Conservation (phyloP, 2,113 vertebrate genomes). For the Donacobius atricapilla region DNA sequence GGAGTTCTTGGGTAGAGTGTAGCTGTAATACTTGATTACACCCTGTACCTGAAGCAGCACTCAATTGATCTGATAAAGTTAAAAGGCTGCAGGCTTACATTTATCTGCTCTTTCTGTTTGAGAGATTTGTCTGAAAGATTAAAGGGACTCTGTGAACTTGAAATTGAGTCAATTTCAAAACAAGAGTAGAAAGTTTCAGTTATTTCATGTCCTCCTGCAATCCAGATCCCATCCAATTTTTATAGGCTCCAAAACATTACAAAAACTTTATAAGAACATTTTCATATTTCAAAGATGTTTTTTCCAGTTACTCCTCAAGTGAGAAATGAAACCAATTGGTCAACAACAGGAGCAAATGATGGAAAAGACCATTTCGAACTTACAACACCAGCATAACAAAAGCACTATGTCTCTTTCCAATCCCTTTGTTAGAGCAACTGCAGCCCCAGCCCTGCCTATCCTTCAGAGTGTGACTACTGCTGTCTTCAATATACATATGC, state of each 20-base stretch:
- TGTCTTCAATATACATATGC: background rate
- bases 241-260: background rate
- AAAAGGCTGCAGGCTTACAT: constrained; percentile 19
- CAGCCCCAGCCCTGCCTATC: background rate
- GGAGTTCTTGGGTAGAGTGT: background rate
- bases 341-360: background rate
- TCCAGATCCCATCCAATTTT: background rate
- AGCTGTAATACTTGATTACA: constrained; percentile 19
- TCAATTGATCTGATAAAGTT: constrained; percentile 4
- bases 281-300: background rate
- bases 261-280: background rate
- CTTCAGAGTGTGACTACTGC: background rate
- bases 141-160: background rate
- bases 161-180: constrained; percentile 33
- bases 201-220: background rate
- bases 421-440: background rate
- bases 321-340: background rate
- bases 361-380: background rate
- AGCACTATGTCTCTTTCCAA: background rate
- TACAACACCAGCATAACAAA: background rate
- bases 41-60: background rate
- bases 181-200: background rate
- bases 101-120: constrained; percentile 20
- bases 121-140: constrained; percentile 34
- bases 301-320: background rate